Percentiles rank a stretch among this genome's conserved stretches.
Evolutionary conservation across 2,113 vertebrate species (phyloP).

Genomic region (Corynorhinus townsendii): DNA sequence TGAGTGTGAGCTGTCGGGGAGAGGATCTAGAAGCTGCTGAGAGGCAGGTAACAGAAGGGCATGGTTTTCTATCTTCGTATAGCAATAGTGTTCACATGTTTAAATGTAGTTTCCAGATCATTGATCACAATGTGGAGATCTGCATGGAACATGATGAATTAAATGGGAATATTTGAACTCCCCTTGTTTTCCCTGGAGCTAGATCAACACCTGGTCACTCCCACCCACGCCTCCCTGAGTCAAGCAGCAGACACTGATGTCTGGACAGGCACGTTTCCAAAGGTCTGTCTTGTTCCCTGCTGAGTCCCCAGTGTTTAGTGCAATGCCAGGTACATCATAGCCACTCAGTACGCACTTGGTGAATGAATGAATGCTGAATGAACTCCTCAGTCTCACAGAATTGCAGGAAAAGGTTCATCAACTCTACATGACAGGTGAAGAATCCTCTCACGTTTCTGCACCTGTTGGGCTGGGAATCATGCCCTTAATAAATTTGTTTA

Average conservation of each 20-base stretch:
- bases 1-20: constrained; percentile 4
- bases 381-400: background rate
- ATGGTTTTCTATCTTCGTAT: constrained; percentile 25
- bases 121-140: background rate
- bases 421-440: constrained; percentile 28
- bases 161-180: background rate
- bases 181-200: constrained; percentile 20
- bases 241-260: background rate
- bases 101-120: constrained; percentile 61
- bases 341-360: constrained; percentile 14
- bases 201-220: constrained; percentile 41
- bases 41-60: background rate
- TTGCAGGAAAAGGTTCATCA: constrained; percentile 54
- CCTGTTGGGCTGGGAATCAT: constrained; percentile 10
- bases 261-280: constrained; percentile 27
- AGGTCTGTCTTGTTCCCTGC: background rate
- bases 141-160: background rate
- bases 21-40: background rate
- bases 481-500: constrained; percentile 46
- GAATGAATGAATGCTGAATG: constrained; percentile 41
- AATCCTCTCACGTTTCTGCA: constrained; percentile 46
- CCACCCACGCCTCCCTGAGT: background rate
- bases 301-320: background rate
- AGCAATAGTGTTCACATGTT: constrained; percentile 33
- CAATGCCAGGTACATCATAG: constrained; percentile 30